Evolutionary conservation across 2,797 vertebrate species (phyloP), one percentile per base, ranked within the genome.

Genomic region (Notamacropus eugenii): DNA sequence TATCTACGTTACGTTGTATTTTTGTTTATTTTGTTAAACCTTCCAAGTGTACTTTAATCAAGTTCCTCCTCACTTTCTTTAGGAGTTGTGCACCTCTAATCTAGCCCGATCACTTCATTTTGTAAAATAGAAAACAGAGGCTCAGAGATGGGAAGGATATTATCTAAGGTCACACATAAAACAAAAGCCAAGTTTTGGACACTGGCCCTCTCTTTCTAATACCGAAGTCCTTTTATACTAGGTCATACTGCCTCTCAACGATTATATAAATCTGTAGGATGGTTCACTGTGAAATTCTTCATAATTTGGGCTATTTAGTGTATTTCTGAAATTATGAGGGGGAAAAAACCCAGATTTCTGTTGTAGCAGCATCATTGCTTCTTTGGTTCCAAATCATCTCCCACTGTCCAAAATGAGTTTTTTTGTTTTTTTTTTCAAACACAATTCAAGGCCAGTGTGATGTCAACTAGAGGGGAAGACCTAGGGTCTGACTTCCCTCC

Each of bases 401-500:
- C n/a, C 40, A 10, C 40, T 0, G 27, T 12, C 74, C 40, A 87
- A 87, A 27, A 50, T 92, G 58, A 94, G 56, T 54, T 94, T 6
- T 52, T 4, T 52, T 52, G 5, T 52, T 58, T 94, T 95, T 97
- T 92, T 92, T 92, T 55, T 31, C 50, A 95, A 97, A 95, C 52
- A 19, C 93, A 96, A 92, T 95, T 82, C 46, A 94, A 97, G 34
- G 92, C 59, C n/a, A 8, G 29, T 50, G 40, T 46, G 40, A n/a
- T 95, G 94, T 96, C 91, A 97, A 97, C 82, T 54, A 57, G 96
- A 95, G 62, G 55, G n/a, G 50, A 94, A 97, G 96, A 50, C 13
- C 13, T 87, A 46, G 40, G 74, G 29, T 24, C 22, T 24, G 19
- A 93, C 74, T 93, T 97, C 92, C 96, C 93, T 90, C 27, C 95